Evolutionary conservation across 2,113 vertebrate genomes (phyloP), one percentile per base, ranked within the genome.

Genomic region (Pterophyllum scalare): DNA sequence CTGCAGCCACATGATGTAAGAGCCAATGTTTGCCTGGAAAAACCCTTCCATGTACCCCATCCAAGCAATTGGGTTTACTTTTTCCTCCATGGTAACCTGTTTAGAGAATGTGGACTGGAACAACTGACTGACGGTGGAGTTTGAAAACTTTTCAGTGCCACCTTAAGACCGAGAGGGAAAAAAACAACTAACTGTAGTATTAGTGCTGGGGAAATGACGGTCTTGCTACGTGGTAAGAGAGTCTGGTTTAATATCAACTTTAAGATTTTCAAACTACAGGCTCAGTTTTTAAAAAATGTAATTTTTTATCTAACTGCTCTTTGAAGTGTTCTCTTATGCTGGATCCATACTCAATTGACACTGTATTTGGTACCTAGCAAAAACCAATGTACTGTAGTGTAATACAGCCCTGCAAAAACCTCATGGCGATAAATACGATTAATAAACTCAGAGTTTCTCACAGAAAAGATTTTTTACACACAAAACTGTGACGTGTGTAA

Each of bases 1-100:
- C 74, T 81, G 67, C 77, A 40, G 81, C 75, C 79, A 58, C 79
- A 88, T 93, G 90, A 91, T 90, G 91, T 59, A 88, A 94, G 20
- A 40, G 26, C 10, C 54, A 22, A 10, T 15, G 70, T 82, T 59
- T 52, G 77, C 24, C 65, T 81, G 83, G 79, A 81, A 87, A 88
- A 80, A 20, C 65, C 79, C 70, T 59, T 58, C 52, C 52, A 14
- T 70, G 65, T 67, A 58, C 82, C 82, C 60, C 43, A 31, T 7
- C 1, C 12, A 26, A 59, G 56, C 26, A 40, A 7, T 12, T 4
- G 24, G 26, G 22, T 76, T 52, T 24, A 35, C 75, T 49, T 58
- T 74, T 52, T 10, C n/a, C 35, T 20, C 81, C n/a, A 3, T 33
- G 49, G 49, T 64, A 35, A 75, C 70, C 59, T 67, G 52, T 77